Percentiles rank a stretch among this genome's conserved stretches.
These are phyloP conservation scores for Tribolium freemani DNA, from an alignment of 2,888 invertebrate species.

Conservation along the genomic window DNA sequence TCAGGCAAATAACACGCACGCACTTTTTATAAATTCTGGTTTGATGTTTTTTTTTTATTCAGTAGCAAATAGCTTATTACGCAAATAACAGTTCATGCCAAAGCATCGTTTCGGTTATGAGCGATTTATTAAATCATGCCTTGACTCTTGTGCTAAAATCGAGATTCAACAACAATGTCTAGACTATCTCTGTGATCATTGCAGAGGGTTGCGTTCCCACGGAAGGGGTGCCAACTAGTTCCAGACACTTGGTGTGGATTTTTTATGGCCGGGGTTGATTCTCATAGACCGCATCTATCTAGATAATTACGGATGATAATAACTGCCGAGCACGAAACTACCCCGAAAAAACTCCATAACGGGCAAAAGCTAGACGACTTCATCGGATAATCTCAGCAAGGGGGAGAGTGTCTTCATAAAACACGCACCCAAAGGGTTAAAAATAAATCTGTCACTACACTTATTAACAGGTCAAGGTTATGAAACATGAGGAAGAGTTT, in stretches of 20 bases:
- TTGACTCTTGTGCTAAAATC: slow-evolving; percentile 39
- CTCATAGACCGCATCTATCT: slow-evolving; percentile 35
- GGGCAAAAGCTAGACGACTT: slow-evolving; percentile 13
- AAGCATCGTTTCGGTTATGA: too few species aligned
- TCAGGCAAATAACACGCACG: too few species aligned
- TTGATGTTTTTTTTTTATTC: too few species aligned
- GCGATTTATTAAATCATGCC: too few species aligned
- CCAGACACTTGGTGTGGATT: slow-evolving; percentile 58
- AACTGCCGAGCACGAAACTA: slow-evolving; percentile 29
- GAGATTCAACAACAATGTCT: slow-evolving; percentile 37
- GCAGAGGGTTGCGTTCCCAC: slow-evolving; percentile 55
- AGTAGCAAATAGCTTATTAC: too few species aligned
- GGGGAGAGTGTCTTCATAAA: not conserved
- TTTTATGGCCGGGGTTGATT: slow-evolving; percentile 41
- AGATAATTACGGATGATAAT: slow-evolving; percentile 38
- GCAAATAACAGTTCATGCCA: too few species aligned
- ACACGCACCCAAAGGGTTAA: too few species aligned
- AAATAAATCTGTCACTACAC: too few species aligned
- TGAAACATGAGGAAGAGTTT: too few species aligned
- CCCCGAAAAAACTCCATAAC: slow-evolving; percentile 7
- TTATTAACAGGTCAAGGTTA: too few species aligned
- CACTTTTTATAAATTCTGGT: too few species aligned
- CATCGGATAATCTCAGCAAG: not conserved
- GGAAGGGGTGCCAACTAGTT: slow-evolving; percentile 59
- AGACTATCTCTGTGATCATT: slow-evolving; percentile 50